Evolutionary conservation across 37 sponge, comb jelly and placozoan species (phyloP).

Genomic region (Beroe forskalii): DNA sequence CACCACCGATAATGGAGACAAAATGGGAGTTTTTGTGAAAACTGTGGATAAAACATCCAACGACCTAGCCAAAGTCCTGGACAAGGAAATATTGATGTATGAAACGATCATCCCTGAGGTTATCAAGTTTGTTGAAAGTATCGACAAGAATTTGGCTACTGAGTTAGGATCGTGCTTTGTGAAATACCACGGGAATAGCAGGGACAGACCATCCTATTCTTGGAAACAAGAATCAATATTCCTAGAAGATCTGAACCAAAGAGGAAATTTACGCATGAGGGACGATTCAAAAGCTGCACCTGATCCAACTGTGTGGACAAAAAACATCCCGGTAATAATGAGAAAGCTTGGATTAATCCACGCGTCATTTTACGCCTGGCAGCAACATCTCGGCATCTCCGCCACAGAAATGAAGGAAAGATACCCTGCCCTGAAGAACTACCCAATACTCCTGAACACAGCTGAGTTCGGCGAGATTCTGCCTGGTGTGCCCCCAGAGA

Average conservation of each 20-base stretch:
- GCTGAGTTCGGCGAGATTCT: not conserved
- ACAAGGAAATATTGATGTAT: not conserved
- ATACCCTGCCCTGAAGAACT: not conserved
- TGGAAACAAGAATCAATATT: not conserved
- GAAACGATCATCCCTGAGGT: not conserved
- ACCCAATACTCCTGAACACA: not conserved
- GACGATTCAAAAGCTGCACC: no score
- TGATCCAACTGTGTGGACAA: no score
- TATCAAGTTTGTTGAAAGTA: not conserved
- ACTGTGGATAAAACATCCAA: not conserved
- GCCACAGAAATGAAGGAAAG: not conserved
- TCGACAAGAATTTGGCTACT: not conserved
- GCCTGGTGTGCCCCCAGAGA: not conserved
- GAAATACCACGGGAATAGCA: not conserved
- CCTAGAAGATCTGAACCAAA: not conserved
- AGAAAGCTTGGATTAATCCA: no score
- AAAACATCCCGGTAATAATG: no score
- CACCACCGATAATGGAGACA: not conserved
- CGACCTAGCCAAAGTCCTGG: not conserved
- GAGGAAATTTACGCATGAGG: no score
- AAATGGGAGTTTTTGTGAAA: not conserved
- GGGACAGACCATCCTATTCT: not conserved
- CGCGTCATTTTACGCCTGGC: not conserved
- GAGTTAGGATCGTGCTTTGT: not conserved
- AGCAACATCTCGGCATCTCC: not conserved